phyloP scores from a whole-genome alignment of 2,113 vertebrate genomes.

The Semnornis frantzii region DNA sequence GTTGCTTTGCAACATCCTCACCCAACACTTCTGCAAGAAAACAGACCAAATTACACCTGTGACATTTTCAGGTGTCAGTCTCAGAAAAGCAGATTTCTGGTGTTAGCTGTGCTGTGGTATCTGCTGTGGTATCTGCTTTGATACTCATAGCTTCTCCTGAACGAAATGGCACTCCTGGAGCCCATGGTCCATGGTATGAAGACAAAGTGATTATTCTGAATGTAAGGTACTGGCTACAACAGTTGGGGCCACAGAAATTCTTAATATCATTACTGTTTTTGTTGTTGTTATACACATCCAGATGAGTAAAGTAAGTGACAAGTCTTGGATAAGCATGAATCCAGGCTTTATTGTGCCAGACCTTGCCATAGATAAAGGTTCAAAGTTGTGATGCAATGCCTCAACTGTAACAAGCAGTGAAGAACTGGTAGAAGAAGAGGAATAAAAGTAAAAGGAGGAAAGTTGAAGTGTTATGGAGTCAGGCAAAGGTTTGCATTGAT shows the following conservation, averaged over 20 bases:
- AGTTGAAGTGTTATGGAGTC: neutral
- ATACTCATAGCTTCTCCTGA: neutral
- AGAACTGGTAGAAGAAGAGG: neutral
- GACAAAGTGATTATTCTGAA: neutral
- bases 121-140: neutral
- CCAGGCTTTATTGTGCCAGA: neutral
- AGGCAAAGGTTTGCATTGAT: neutral
- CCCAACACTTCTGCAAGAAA: neutral
- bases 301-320: neutral
- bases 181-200: neutral
- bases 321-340: neutral
- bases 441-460: neutral
- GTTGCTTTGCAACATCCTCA: neutral
- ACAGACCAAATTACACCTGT: neutral
- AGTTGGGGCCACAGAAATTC: neutral
- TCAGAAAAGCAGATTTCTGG: neutral
- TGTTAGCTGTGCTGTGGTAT: neutral
- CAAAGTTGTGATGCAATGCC: neutral
- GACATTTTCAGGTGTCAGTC: neutral
- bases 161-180: neutral
- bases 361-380: neutral
- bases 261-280: neutral
- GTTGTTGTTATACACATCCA: neutral
- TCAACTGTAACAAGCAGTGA: neutral
- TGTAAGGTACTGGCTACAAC: neutral